A percentile compares a stretch with the other conserved stretches of the same genome.
Conservation (phyloP, 1,140 invertebrate genomes). For the Phthorimaea operculella region DNA sequence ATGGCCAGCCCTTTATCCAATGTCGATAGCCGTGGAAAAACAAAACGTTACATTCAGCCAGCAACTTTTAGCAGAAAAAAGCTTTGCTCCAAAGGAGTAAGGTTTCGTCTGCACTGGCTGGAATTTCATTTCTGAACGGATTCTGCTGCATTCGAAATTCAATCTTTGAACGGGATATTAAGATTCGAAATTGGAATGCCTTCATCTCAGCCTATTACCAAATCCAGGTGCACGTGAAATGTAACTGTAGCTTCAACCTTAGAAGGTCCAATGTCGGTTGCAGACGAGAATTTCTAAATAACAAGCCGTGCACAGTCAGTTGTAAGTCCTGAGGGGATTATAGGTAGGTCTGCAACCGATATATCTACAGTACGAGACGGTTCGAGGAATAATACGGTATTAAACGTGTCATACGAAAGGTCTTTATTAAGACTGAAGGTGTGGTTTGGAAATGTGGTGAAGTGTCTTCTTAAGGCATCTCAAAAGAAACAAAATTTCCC, state of each 20-base stretch:
- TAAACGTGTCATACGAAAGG: slow-evolving; percentile 25
- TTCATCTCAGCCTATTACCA: not conserved
- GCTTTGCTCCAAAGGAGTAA: slow-evolving; percentile 7
- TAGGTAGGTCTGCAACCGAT: slow-evolving; percentile 45
- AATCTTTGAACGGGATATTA: no score
- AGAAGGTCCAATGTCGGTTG: slow-evolving; percentile 17
- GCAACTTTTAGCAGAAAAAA: slow-evolving; percentile 6
- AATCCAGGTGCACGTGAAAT: not conserved
- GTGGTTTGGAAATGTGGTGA: not conserved
- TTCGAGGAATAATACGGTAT: slow-evolving; percentile 49
- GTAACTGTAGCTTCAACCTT: not conserved
- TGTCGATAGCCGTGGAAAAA: slow-evolving; percentile 25
- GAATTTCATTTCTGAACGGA: no score
- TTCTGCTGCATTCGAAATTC: no score
- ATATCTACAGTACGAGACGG: slow-evolving; percentile 46
- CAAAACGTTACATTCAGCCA: slow-evolving; percentile 16
- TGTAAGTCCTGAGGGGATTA: slow-evolving; percentile 49
- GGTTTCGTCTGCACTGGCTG: slow-evolving; percentile 4
- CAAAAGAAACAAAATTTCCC: no score
- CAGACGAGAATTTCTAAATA: slow-evolving; percentile 21
- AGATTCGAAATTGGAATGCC: not conserved
- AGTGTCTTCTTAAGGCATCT: not conserved
- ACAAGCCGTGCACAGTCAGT: slow-evolving; percentile 34
- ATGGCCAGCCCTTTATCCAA: slow-evolving; percentile 46
- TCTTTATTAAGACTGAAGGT: slow-evolving; percentile 11